Conservation (phyloP, 2,113 vertebrate species). For the Seriola quinqueradiata region DNA sequence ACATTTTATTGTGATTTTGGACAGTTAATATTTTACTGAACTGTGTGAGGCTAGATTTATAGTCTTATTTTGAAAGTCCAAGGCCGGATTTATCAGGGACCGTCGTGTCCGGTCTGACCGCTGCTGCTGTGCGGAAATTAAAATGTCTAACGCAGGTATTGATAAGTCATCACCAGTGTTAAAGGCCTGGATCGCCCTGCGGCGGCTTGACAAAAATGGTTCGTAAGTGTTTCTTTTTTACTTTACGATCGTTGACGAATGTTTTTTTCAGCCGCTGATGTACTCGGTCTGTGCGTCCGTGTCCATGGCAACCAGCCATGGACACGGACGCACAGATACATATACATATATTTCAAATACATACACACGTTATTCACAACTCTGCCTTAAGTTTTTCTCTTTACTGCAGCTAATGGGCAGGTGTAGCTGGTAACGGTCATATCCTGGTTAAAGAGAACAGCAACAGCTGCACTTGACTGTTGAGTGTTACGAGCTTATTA, state of each 20-base stretch:
- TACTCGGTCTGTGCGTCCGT: neutral
- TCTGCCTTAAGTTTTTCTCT: neutral
- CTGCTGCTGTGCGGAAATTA: neutral
- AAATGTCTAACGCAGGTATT: constrained; percentile 54
- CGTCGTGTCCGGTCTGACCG: neutral
- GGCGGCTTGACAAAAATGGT: constrained; percentile 80
- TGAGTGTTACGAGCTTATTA: neutral
- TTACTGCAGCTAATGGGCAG: neutral
- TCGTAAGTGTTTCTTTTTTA: constrained; percentile 38
- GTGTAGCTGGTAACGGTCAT: neutral
- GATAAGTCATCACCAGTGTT: constrained; percentile 16
- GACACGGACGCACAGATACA: no score
- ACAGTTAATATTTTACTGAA: no score
- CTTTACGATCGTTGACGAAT: neutral
- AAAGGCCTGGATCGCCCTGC: constrained; percentile 79
- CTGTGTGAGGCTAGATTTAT: neutral
- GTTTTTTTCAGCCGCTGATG: neutral
- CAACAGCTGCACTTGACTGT: constrained; percentile 71
- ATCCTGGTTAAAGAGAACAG: neutral
- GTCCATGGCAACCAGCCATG: constrained; percentile 67
- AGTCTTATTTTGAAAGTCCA: constrained; percentile 45
- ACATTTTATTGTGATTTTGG: no score
- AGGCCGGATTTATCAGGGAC: neutral
- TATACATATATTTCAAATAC: no score
- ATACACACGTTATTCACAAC: accelerated